Evolutionary conservation across 2,797 vertebrate genomes (phyloP).

Genomic region (Trachurus trachurus): DNA sequence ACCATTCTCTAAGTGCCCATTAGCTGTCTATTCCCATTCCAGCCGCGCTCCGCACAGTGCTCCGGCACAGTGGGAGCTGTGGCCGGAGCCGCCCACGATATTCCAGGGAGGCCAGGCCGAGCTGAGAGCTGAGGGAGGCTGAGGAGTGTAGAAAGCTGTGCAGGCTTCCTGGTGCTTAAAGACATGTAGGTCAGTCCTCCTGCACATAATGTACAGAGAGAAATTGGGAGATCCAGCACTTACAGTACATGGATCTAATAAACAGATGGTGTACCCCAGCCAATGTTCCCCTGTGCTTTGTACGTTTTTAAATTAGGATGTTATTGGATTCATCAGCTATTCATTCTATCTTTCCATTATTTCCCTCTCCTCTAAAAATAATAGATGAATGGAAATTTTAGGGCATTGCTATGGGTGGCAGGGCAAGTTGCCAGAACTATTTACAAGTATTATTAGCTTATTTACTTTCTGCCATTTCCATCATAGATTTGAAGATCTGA

Average conservation of each 20-base stretch:
- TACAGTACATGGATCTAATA: slow-evolving; percentile 30
- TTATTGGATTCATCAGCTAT: slow-evolving; percentile 45
- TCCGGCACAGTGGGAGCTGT: slow-evolving; percentile 75
- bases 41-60: slow-evolving; percentile 64
- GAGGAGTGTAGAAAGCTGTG: slow-evolving; percentile 42
- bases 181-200: slow-evolving; percentile 72
- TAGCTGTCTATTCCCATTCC: slow-evolving; percentile 85
- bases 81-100: slow-evolving; percentile 72
- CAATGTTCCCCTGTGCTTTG: slow-evolving; percentile 28
- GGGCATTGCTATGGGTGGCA: background rate
- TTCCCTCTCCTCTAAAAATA: slow-evolving; percentile 6
- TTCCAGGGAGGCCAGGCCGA: slow-evolving; percentile 66
- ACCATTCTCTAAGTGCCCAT: slow-evolving; percentile 83
- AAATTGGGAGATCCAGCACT: slow-evolving; percentile 45
- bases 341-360: background rate
- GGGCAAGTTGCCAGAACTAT: slow-evolving; percentile 85
- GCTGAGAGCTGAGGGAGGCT: slow-evolving; percentile 40
- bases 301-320: slow-evolving; percentile 40
- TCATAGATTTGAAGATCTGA: slow-evolving; percentile 90
- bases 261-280: slow-evolving; percentile 55
- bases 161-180: slow-evolving; percentile 53
- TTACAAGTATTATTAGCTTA: slow-evolving; percentile 94
- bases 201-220: slow-evolving; percentile 47
- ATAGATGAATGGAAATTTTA: background rate
- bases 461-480: slow-evolving; percentile 94